Base-by-base conservation (phyloP, 1,140 invertebrate genomes). In the Charaxes varanes region DNA sequence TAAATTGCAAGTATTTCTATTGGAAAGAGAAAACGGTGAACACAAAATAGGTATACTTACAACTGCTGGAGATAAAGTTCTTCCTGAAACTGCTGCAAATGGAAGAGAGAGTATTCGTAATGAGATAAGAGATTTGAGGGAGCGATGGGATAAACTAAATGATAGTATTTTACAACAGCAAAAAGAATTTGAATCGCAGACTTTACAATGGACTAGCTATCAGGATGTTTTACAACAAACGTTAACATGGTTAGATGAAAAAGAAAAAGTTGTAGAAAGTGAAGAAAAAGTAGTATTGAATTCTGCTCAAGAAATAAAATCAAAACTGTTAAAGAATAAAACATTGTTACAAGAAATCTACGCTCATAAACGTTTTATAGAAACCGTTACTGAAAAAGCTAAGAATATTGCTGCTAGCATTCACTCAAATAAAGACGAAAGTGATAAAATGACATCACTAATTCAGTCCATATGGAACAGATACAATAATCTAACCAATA, bases 301-400 rank as follows among this genome's bases (percentile, higher is more conserved):
- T 19, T 87, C 88, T 43, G 86, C 94, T 6, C 94, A 95, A 74
- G 96, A 98, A 76, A 92, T 95, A 18, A 87, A 92, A 47, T 91
- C 92, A 0, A 96, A 95, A 76, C 78, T 97, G 28, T 86, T 96
- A 22, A 96, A 96, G 67, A 90, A 93, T 55, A 96, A 96, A 88
- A 91, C 91, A 1, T 85, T 91, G 22, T 87, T 94, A 14, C 95
- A 97, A 86, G 97, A 98, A 83, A 95, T 97, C 7, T 81, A 91
- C 11, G 92, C 93, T 0, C 94, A 98, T 62, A 97, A 96, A 70
- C 86, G 95, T 42, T 89, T 96, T 13, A 90, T 98, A 27, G 96
- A 97, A 81, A 91, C 91, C 1, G 88, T 97, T 1, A 91, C 92
- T 3, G 95, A 97, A 66, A 97, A 96, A 83, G 94, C 94, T 0